phyloP scores from a whole-genome alignment of 2,888 invertebrate species.

The Aplocera efformata region DNA sequence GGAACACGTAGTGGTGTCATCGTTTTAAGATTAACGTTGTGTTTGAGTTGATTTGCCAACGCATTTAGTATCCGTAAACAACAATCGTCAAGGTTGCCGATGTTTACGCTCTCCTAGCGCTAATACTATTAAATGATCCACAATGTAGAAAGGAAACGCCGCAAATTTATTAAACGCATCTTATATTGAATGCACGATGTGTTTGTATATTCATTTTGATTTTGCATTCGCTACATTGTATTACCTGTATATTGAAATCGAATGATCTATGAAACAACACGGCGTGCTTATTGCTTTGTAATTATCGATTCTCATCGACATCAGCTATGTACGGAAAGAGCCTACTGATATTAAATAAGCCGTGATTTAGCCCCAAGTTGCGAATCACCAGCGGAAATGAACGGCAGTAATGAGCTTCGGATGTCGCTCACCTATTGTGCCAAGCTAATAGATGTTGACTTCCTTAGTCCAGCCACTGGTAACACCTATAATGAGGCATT shows the following conservation, averaged over 20 bases:
- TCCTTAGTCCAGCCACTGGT: constrained; percentile 69
- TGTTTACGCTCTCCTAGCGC: constrained; percentile 56
- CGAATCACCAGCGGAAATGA: constrained; percentile 75
- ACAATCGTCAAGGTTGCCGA: constrained; percentile 55
- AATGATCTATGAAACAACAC: constrained; percentile 5
- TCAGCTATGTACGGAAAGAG: constrained; percentile 33
- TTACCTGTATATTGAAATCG: neutral
- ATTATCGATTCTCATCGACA: constrained; percentile 9
- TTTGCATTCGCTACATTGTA: no score
- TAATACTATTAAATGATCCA: constrained; percentile 36
- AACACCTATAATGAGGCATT: constrained; percentile 70
- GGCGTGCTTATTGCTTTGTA: constrained; percentile 9
- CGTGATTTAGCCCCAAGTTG: constrained; percentile 63
- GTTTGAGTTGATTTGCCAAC: constrained; percentile 55
- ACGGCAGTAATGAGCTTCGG: constrained; percentile 78
- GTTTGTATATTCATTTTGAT: no score
- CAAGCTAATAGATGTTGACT: constrained; percentile 78
- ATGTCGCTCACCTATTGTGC: constrained; percentile 80
- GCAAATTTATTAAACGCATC: constrained; percentile 1
- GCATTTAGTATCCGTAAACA: constrained; percentile 66
- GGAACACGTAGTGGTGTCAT: constrained; percentile 25
- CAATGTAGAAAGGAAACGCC: constrained; percentile 28
- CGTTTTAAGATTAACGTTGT: constrained; percentile 39
- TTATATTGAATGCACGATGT: no score
- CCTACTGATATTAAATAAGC: constrained; percentile 48